Evolutionary conservation across 2,113 vertebrate species (phyloP).

Genomic region (Zapus hudsonius): DNA sequence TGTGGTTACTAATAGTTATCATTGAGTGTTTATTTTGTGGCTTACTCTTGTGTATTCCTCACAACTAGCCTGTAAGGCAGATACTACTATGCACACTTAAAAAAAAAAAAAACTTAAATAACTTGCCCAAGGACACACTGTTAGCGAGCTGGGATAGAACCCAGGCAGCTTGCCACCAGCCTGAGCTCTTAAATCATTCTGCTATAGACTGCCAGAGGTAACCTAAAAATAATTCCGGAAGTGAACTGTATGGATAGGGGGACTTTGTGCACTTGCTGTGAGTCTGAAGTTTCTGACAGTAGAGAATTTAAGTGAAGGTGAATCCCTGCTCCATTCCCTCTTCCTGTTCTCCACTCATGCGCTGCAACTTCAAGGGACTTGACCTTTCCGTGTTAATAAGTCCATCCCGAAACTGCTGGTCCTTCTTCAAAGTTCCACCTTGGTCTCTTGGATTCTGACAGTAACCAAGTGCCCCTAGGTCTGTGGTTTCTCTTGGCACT

Average conservation of each 20-base stretch:
- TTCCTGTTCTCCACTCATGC: neutral
- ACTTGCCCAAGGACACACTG: neutral
- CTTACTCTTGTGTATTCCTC: constrained; percentile 8
- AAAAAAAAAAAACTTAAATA: neutral
- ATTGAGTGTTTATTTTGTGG: neutral
- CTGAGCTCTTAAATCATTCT: neutral
- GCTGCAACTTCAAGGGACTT: too few species aligned
- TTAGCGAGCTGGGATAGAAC: neutral
- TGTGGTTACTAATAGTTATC: neutral
- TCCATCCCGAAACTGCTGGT: neutral
- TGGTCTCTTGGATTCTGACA: neutral
- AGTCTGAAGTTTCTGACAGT: neutral
- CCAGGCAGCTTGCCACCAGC: neutral
- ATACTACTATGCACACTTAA: neutral
- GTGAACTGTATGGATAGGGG: neutral
- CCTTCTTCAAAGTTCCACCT: neutral
- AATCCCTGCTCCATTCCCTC: neutral
- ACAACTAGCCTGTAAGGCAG: neutral
- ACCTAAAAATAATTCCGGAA: constrained; percentile 34
- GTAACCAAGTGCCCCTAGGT: neutral
- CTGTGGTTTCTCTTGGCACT: neutral
- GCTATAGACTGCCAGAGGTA: neutral
- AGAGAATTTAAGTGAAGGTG: too few species aligned
- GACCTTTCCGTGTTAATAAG: neutral
- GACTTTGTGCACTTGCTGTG: neutral